These are phyloP conservation scores for Bradypodion pumilum DNA, from an alignment of 2,797 vertebrate species.

Conservation along the genomic window DNA sequence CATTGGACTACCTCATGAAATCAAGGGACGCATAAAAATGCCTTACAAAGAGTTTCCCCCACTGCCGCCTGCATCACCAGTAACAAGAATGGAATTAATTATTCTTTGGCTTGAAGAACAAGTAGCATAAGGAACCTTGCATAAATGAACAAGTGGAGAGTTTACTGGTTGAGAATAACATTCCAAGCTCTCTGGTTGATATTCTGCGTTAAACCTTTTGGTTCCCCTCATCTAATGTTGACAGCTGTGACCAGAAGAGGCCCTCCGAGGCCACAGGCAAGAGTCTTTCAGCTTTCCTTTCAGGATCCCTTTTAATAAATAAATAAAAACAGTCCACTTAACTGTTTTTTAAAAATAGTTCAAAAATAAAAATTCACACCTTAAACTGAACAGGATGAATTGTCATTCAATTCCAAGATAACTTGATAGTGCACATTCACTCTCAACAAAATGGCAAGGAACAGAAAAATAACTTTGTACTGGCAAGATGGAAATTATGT, in stretches of 20 bases:
- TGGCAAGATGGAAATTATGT: slow-evolving; percentile 85
- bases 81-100: too few species aligned
- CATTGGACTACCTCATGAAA: too few species aligned
- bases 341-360: not conserved
- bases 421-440: not conserved
- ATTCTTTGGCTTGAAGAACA: too few species aligned
- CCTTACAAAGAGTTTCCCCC: too few species aligned
- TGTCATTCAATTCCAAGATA: not conserved
- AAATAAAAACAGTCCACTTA: not conserved
- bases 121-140: too few species aligned
- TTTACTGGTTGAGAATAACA: too few species aligned
- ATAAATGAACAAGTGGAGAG: too few species aligned
- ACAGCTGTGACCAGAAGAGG: not conserved
- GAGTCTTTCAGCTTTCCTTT: not conserved
- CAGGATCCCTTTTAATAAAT: not conserved
- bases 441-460: slow-evolving; percentile 33
- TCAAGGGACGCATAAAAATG: too few species aligned
- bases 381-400: not conserved
- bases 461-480: slow-evolving; percentile 29
- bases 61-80: too few species aligned
- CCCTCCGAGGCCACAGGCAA: not conserved
- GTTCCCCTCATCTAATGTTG: not conserved
- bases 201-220: not conserved
- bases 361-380: not conserved
- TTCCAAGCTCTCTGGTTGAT: too few species aligned